Conservation (phyloP, 2,797 vertebrate species). For the Apogon hyalosoma region DNA sequence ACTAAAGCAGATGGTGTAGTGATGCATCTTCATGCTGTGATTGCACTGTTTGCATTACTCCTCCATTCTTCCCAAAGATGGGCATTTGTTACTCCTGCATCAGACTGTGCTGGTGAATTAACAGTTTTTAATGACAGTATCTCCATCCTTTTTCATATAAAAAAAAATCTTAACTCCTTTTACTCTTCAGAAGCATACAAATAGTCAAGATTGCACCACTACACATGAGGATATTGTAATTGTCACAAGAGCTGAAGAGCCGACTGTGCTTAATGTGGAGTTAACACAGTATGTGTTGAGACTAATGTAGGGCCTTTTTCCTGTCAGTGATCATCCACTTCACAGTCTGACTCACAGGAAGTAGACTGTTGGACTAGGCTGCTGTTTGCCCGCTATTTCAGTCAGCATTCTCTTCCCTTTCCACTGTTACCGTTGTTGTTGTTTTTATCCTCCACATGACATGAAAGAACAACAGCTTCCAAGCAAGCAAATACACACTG, state of each 20-base stretch:
- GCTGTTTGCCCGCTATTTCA: no score
- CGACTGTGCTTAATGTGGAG: conserved; percentile 35
- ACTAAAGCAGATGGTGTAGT: conserved; percentile 55
- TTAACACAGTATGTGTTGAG: conserved; percentile 6
- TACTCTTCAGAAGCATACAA: neutral
- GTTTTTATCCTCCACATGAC: no score
- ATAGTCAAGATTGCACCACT: neutral
- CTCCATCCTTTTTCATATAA: no score
- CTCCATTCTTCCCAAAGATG: conserved; percentile 7
- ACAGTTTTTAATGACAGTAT: no score
- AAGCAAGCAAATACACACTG: no score
- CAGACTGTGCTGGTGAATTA: neutral
- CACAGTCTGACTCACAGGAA: no score
- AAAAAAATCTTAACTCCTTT: no score
- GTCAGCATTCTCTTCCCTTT: no score
- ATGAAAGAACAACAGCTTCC: no score
- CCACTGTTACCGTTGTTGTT: no score
- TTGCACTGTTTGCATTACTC: conserved; percentile 16
- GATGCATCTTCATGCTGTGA: conserved; percentile 32
- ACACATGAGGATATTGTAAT: conserved; percentile 7
- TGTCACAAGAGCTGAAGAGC: conserved; percentile 27
- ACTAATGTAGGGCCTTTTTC: conserved; percentile 37
- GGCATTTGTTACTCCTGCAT: conserved; percentile 19
- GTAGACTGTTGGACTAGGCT: no score
- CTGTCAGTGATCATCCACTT: conserved; percentile 22